These are phyloP conservation scores for Microctonus aethiopoides DNA, from an alignment of 2,888 invertebrate genomes.

Conservation along the genomic window DNA sequence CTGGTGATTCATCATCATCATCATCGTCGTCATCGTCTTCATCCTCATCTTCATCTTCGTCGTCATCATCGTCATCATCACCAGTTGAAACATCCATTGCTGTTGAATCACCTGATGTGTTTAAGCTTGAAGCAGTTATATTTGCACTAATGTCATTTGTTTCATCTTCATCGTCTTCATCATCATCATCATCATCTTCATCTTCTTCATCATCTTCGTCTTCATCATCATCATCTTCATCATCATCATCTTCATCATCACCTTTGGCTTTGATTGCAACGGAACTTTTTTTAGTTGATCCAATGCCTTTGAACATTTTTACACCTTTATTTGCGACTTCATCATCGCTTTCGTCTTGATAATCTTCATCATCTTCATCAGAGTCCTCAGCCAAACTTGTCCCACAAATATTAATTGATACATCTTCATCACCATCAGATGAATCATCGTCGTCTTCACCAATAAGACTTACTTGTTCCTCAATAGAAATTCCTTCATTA, in stretches of 20 bases:
- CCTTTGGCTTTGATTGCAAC: constrained; percentile 20
- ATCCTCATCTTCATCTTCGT: constrained; percentile 44
- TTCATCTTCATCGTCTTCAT: constrained; percentile 37
- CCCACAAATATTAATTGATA: constrained; percentile 36
- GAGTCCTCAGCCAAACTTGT: constrained; percentile 39
- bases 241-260: constrained; percentile 32
- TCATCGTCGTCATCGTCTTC: constrained; percentile 45
- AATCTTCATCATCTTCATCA: constrained; percentile 39
- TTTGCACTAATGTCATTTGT: constrained; percentile 17
- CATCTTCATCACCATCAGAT: constrained; percentile 35
- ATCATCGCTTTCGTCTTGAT: constrained; percentile 35
- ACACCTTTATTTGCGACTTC: constrained; percentile 46
- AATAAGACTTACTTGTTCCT: constrained; percentile 39
- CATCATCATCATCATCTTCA: constrained; percentile 34
- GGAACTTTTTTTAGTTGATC: constrained; percentile 13
- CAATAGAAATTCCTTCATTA: constrained; percentile 41
- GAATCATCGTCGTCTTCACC: constrained; percentile 39
- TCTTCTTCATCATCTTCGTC: constrained; percentile 21
- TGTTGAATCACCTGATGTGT: constrained; percentile 3
- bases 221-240: constrained; percentile 31
- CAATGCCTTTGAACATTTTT: constrained; percentile 53
- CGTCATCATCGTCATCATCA: constrained; percentile 42
- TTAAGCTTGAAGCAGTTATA: constrained; percentile 26
- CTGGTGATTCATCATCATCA: constrained; percentile 38
- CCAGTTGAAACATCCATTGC: constrained; percentile 25